Evolutionary conservation across 2,888 invertebrate species (phyloP), one percentile per base, ranked within the genome.

Genomic region (Clistopyga incitator): DNA sequence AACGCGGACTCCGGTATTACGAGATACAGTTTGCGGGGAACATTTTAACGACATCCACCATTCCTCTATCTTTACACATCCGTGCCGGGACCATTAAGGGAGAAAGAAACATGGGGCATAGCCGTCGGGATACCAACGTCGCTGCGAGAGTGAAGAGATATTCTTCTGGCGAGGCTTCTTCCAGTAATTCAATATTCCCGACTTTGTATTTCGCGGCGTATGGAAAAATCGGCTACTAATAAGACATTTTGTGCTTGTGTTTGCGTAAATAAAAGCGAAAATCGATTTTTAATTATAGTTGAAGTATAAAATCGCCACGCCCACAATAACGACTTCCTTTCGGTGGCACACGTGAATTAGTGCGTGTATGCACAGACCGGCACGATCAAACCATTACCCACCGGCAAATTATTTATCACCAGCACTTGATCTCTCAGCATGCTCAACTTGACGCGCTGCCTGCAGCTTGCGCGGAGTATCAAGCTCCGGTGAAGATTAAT

Each of bases 331-430:
- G 71, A 67, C 78, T 76, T 79, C 74, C 75, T 71, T 29, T 61
- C 65, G 38, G 54, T 54, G 23, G 20, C 50, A 52, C 74, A 59
- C 70, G 64, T 65, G 70, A 77, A 52, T 71, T 67, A 47, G 52
- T 68, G 61, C 38, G 38, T 82, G 84, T 86, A 85, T 84, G 76
- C 79, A 38, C 70, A 74, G n/a, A 29, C 18, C 52, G 84, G 79
- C 87, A 87, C 86, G 86, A 86, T 54, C 76, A 79, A 85, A 86
- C 82, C 81, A 83, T 87, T 81, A 70, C 34, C 20, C 11, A 50
- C 23, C 34, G 56, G 47, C 20, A 61, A 34, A 23, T 70, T 47
- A 23, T 74, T 82, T 61, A 38, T 75, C 68, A 82, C 38, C 52
- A 4, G 34, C 34, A 3, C 29, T 56, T 34, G 65, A 76, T 65